phyloP scores from a whole-genome alignment of 2,113 vertebrate species.

The Grallaria varia region DNA sequence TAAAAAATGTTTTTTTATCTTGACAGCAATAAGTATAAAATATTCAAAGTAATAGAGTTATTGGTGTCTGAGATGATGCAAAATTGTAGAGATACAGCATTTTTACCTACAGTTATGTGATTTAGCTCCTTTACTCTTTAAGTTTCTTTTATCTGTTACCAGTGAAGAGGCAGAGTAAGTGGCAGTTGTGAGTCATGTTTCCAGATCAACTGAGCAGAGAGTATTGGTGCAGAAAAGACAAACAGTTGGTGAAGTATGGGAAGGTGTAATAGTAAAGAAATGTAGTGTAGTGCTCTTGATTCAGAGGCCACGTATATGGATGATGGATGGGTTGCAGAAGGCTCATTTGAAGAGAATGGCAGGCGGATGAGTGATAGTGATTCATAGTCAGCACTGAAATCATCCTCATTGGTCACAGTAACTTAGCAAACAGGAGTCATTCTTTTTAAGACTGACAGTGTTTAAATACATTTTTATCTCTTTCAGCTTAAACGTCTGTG shows the following conservation, averaged over 20 bases:
- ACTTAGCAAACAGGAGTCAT: neutral
- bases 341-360: neutral
- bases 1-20: neutral
- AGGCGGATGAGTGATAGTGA: neutral
- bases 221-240: neutral
- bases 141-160: neutral
- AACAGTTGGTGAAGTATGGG: neutral
- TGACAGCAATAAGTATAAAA: neutral
- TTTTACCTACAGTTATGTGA: neutral
- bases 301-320: rapidly evolving
- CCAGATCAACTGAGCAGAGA: neutral
- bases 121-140: neutral
- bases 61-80: neutral
- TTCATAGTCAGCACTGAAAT: neutral
- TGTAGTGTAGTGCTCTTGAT: neutral
- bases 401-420: neutral
- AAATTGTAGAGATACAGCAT: neutral
- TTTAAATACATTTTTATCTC: neutral
- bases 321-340: neutral
- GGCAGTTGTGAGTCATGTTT: neutral
- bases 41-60: neutral
- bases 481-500: neutral
- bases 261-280: neutral
- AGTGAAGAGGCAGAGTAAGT: neutral
- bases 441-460: neutral